These are phyloP conservation scores for Coelinius sp. DNA, from an alignment of 2,888 invertebrate genomes.

Conservation along the genomic window DNA sequence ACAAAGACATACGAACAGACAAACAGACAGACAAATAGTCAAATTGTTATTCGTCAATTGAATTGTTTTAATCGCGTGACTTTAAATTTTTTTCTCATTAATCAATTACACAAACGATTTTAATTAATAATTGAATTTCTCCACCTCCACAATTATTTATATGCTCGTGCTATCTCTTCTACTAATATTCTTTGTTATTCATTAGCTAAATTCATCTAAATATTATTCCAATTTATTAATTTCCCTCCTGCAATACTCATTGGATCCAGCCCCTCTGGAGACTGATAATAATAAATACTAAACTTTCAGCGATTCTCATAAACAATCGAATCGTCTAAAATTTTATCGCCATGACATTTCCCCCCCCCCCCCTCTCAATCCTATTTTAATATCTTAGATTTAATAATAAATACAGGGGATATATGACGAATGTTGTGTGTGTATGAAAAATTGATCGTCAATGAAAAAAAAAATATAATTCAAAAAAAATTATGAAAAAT, in stretches of 20 bases:
- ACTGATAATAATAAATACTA: neutral
- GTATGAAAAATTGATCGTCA: neutral
- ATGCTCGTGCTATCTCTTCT: constrained; percentile 1
- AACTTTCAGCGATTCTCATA: constrained; percentile 3
- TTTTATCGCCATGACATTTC: constrained; percentile 2
- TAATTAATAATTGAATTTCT: constrained; percentile 11
- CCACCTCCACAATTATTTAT: neutral
- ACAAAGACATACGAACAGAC: constrained; percentile 62
- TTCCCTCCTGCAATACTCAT: neutral
- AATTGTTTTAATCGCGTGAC: constrained; percentile 30
- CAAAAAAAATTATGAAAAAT: neutral
- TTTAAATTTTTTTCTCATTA: constrained; percentile 3
- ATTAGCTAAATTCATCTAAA: constrained; percentile 13
- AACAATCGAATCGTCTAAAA: constrained; percentile 4
- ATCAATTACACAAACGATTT: constrained; percentile 19
- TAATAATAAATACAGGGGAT: neutral
- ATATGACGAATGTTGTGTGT: constrained; percentile 1
- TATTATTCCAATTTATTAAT: constrained; percentile 15
- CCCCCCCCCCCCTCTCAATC: neutral
- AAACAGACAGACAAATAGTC: constrained; percentile 62
- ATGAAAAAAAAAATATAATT: neutral
- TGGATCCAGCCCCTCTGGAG: constrained; percentile 7
- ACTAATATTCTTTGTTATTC: neutral
- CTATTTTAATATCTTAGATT: neutral
- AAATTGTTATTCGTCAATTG: constrained; percentile 45